Conservation (phyloP, 2,113 vertebrate species). For the Sclerurus mexicanus region DNA sequence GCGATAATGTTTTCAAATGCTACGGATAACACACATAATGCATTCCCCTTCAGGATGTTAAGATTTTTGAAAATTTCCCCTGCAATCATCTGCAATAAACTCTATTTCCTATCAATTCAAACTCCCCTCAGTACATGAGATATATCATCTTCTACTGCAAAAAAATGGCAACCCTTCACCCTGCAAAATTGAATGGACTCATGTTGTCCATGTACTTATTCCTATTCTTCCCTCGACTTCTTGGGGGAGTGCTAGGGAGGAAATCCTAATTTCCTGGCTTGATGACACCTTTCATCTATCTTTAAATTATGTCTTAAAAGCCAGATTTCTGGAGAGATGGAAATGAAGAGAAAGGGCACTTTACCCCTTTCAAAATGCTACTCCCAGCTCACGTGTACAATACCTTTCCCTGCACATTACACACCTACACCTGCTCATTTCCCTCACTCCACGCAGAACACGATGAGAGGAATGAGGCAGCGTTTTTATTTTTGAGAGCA, state of each 20-base stretch:
- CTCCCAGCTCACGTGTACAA: neutral
- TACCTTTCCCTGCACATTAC: neutral
- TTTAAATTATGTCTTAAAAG: slow-evolving; percentile 62
- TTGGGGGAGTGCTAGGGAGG: neutral
- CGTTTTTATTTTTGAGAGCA: neutral
- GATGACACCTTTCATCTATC: slow-evolving; percentile 38
- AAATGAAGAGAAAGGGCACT: slow-evolving; percentile 25
- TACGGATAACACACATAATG: neutral
- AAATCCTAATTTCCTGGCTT: slow-evolving; percentile 36
- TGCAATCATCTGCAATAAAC: slow-evolving; percentile 14
- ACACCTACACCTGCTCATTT: neutral
- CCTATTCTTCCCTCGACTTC: neutral
- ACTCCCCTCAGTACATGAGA: neutral
- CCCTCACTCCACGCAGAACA: neutral
- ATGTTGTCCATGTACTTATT: neutral
- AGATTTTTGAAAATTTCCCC: neutral
- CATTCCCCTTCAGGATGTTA: neutral
- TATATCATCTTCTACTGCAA: neutral
- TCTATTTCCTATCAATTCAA: neutral
- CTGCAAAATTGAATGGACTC: neutral
- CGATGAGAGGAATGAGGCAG: neutral
- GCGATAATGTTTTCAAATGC: neutral
- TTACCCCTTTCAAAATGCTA: slow-evolving; percentile 37
- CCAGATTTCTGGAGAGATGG: neutral
- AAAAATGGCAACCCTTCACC: neutral